Base-by-base conservation (phyloP, 2,797 vertebrate species). In the Pseudopleuronectes americanus region DNA sequence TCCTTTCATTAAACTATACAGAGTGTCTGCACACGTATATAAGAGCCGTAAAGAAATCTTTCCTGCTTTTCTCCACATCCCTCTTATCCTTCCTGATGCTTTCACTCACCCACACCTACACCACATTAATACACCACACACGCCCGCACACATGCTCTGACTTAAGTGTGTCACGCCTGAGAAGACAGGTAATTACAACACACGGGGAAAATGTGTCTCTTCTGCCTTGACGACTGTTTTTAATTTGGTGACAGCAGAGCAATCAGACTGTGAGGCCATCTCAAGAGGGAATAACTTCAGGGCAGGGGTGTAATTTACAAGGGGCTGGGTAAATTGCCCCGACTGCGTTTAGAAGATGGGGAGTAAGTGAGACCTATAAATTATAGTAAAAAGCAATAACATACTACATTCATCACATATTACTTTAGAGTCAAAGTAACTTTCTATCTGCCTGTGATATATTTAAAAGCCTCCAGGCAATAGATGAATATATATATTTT, bases 111-210 rank as follows among this genome's bases (percentile, higher is more conserved):
- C 26, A 57, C 33, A 23, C 28, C 56, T 43, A 57, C 38, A 26
- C 24, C 56, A 43, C 58, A 43, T 43, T 53, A 66, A 57, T 57
- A 68, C 58, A 63, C 22, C 38, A 48, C 4, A 57, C 36, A 68
- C n/a, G 33, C 49, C 51, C 28, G 47, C 23, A 41, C 28, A 54
- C 23, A 58, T 57, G 33, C 14, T 1, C 41, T 41, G 58, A 62
- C 8, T 57, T 60, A 47, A 48, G 45, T n/a, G 48, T 58, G 58
- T 62, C 28, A 52, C 56, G 33, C 31, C 55, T 36, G 36, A 66
- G 57, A 63, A 57, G 72, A 67, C 2, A 19, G 23, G 70, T 74
- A 74, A 52, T 77, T 63, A 71, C 62, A 47, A 17, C 43, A 61
- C 60, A n/a, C 61, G 51, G 24, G 8, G 14, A 59, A 13, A 7